These are phyloP conservation scores for Parus major DNA, from an alignment of 2,113 vertebrate species.

Conservation along the genomic window DNA sequence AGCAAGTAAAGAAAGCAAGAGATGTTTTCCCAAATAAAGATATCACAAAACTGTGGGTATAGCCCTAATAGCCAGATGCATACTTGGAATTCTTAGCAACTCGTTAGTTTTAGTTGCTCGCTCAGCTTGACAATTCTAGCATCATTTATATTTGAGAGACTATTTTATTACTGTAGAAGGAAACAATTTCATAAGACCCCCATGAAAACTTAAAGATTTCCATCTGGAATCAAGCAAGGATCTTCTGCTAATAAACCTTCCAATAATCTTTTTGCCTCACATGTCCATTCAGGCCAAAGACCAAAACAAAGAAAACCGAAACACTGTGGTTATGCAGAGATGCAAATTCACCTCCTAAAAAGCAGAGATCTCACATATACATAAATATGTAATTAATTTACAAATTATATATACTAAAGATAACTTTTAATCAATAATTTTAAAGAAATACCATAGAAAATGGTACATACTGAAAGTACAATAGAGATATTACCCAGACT, in stretches of 20 bases:
- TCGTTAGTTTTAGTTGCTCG: constrained; percentile 8
- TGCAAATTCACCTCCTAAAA: background rate
- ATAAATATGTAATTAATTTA: background rate
- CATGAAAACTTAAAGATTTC: background rate
- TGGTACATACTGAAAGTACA: background rate
- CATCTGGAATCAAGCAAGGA: background rate
- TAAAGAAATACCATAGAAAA: background rate
- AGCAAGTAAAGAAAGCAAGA: background rate
- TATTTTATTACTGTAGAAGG: background rate
- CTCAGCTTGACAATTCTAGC: background rate
- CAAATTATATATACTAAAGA: background rate
- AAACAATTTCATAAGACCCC: background rate
- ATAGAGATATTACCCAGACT: background rate
- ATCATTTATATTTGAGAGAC: background rate
- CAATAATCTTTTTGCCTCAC: background rate
- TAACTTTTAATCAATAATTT: background rate
- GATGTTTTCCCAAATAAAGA: background rate
- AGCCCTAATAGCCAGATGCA: constrained; percentile 6
- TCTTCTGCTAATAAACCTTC: background rate
- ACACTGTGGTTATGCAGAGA: background rate
- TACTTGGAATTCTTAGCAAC: background rate
- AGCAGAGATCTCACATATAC: background rate
- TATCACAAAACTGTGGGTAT: background rate
- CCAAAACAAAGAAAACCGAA: background rate
- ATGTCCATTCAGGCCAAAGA: background rate